These are phyloP conservation scores for Siniperca scherzeri DNA, from an alignment of 2,797 vertebrate species.

Conservation along the genomic window DNA sequence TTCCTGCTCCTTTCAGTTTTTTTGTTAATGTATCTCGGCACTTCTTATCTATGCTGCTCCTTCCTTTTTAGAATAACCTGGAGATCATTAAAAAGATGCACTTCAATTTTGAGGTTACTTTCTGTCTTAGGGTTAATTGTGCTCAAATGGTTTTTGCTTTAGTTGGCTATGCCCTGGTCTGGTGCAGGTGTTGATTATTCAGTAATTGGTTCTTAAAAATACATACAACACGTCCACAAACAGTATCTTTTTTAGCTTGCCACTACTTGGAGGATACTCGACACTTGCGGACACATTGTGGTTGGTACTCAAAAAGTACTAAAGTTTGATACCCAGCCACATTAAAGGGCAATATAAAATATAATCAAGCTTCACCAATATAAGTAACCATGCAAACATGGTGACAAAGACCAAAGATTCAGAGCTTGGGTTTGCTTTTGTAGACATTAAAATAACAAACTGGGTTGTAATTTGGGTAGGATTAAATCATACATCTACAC, in stretches of 20 bases:
- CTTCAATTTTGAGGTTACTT: neutral
- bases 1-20: neutral
- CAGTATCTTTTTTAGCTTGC: neutral
- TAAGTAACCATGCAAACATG: too few relatives aligned
- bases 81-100: slow-evolving; percentile 2
- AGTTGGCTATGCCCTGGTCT: neutral
- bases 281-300: too few relatives aligned
- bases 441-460: too few relatives aligned
- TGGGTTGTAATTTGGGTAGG: too few relatives aligned
- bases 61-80: neutral
- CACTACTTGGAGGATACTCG: neutral
- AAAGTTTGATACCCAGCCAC: too few relatives aligned
- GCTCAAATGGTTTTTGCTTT: neutral
- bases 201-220: neutral
- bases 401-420: too few relatives aligned
- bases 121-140: slow-evolving; percentile 15
- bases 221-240: neutral
- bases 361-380: too few relatives aligned
- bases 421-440: too few relatives aligned
- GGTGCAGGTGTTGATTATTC: neutral
- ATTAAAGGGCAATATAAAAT: too few relatives aligned
- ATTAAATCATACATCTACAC: too few relatives aligned
- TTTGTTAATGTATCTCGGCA: neutral
- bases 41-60: neutral
- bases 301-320: too few relatives aligned